A percentile compares a stretch with the other conserved stretches of the same genome.
Conservation (phyloP, 2,797 vertebrate genomes). For the Pristis pectinata region DNA sequence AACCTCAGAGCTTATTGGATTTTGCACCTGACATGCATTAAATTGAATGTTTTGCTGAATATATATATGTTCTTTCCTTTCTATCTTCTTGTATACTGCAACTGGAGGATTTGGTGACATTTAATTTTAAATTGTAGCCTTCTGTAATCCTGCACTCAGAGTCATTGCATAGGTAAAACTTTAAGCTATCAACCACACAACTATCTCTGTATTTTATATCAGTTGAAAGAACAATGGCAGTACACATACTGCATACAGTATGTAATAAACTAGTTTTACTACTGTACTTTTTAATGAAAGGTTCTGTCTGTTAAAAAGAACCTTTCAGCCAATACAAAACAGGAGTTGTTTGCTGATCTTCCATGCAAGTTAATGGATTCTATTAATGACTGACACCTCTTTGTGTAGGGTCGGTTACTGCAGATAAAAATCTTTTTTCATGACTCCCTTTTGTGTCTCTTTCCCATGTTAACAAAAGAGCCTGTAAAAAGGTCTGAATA, state of each 20-base stretch:
- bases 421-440: conserved; percentile 35
- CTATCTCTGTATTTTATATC: not conserved
- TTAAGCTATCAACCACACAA: not conserved
- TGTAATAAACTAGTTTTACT: conserved; percentile 22
- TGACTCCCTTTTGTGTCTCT: conserved; percentile 32
- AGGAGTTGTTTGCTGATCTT: conserved; percentile 37
- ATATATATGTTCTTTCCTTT: not conserved
- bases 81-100: not conserved
- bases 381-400: conserved; percentile 20
- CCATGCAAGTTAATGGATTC: conserved; percentile 28
- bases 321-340: not conserved
- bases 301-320: conserved; percentile 25
- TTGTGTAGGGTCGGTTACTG: not conserved
- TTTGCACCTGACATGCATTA: not conserved
- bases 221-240: conserved; percentile 1
- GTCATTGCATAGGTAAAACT: not conserved
- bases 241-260: conserved; percentile 23
- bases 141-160: not conserved
- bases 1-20: not conserved
- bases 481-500: not conserved
- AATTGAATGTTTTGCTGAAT: not conserved
- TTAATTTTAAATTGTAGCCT: conserved; percentile 5
- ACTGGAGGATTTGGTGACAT: not conserved
- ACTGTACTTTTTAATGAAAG: conserved; percentile 16
- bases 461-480: not conserved